A percentile compares a stretch with the other conserved stretches of the same genome.
phyloP scores from a whole-genome alignment of 2,888 invertebrate species.

The Pyrrhosoma nymphula region DNA sequence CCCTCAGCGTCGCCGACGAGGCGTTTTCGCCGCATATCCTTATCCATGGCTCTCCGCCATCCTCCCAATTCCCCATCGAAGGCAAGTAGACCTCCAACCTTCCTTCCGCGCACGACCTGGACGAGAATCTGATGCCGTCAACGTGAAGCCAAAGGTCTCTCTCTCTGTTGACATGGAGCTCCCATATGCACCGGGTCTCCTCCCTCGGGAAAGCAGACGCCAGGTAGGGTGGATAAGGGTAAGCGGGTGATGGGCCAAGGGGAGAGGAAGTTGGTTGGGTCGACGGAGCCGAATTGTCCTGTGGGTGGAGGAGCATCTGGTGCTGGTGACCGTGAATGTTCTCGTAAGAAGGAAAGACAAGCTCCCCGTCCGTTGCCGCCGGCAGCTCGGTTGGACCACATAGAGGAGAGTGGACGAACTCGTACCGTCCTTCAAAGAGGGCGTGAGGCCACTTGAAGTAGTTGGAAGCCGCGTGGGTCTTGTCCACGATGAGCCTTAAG shows the following conservation, averaged over 20 bases:
- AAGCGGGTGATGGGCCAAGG: slow-evolving; percentile 33
- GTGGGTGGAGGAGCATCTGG: slow-evolving; percentile 52
- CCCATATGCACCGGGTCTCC: slow-evolving; percentile 71
- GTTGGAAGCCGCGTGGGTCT: slow-evolving; percentile 90
- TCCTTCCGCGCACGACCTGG: slow-evolving; percentile 91
- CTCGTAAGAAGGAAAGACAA: slow-evolving; percentile 92
- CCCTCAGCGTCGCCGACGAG: slow-evolving; percentile 84
- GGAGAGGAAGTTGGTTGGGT: slow-evolving; percentile 9
- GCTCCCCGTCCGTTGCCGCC: slow-evolving; percentile 90
- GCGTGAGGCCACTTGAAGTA: slow-evolving; percentile 93
- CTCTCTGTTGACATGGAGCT: slow-evolving; percentile 86
- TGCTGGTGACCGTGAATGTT: slow-evolving; percentile 79
- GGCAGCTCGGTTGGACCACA: slow-evolving; percentile 91
- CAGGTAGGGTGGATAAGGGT: slow-evolving; percentile 59
- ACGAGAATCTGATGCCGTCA: slow-evolving; percentile 91
- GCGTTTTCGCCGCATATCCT: slow-evolving; percentile 93
- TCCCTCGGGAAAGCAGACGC: slow-evolving; percentile 53
- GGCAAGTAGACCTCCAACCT: slow-evolving; percentile 90
- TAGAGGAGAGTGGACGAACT: slow-evolving; percentile 93
- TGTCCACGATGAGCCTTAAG: slow-evolving; percentile 90
- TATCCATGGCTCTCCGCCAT: slow-evolving; percentile 85
- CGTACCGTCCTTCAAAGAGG: slow-evolving; percentile 91
- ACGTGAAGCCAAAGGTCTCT: slow-evolving; percentile 93
- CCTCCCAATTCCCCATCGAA: slow-evolving; percentile 75
- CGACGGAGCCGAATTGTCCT: slow-evolving; percentile 21